These are phyloP conservation scores for Monodelphis domestica DNA, from an alignment of 2,797 vertebrate genomes.

Conservation along the genomic window DNA sequence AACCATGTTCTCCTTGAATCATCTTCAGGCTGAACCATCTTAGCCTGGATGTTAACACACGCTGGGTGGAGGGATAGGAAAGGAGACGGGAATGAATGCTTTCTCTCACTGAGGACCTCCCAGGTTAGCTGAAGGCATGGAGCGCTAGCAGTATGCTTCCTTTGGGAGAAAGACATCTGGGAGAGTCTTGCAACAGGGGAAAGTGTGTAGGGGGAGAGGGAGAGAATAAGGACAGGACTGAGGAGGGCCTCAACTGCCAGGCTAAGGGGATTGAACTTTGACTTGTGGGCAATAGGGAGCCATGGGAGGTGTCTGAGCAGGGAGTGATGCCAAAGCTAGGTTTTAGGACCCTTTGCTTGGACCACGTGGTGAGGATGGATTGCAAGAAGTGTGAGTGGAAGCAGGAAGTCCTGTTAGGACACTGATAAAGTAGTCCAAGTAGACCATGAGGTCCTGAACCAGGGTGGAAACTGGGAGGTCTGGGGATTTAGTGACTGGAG, in stretches of 20 bases:
- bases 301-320: not conserved
- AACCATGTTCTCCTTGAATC: not conserved
- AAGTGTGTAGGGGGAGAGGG: not conserved
- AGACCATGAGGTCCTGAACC: conserved; percentile 9
- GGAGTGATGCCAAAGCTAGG: not conserved
- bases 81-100: not conserved
- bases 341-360: not conserved
- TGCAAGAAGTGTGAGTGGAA: not conserved
- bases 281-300: not conserved
- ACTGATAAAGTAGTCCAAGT: not conserved
- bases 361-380: not conserved
- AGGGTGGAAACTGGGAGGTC: not conserved
- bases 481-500: not conserved
- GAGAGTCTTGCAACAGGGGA: not conserved
- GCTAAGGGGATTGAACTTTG: not conserved
- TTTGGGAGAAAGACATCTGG: not conserved
- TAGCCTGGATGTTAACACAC: not conserved
- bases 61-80: not conserved
- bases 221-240: not conserved
- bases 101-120: not conserved
- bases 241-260: not conserved
- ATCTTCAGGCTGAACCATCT: not conserved
- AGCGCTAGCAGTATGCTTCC: not conserved
- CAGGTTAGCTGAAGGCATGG: not conserved
- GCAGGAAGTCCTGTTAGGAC: not conserved